A percentile compares a stretch with the other conserved stretches of the same genome.
Evolutionary conservation across 2,797 vertebrate species (phyloP).

Genomic region (Artibeus jamaicensis): DNA sequence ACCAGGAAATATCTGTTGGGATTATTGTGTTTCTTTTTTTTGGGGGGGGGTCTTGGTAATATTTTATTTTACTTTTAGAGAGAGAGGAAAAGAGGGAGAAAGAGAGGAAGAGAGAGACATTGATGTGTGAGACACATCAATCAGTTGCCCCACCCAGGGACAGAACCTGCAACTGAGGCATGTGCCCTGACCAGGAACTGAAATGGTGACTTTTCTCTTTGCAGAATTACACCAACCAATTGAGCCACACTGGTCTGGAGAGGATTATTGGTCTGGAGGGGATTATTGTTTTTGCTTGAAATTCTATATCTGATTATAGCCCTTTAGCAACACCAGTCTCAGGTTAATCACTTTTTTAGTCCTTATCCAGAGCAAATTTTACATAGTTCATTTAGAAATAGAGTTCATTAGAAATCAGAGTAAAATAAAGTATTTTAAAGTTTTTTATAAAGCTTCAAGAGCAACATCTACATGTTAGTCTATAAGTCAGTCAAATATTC

Average conservation of each 20-base stretch:
- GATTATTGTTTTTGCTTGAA: neutral
- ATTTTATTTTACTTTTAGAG: too few relatives aligned
- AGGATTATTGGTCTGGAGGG: neutral
- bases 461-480: neutral
- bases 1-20: neutral
- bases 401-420: neutral
- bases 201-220: too few relatives aligned
- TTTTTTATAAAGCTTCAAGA: neutral
- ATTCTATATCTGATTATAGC: neutral
- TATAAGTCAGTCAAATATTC: neutral
- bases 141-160: too few relatives aligned
- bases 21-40: neutral
- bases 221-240: too few relatives aligned
- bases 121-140: too few relatives aligned
- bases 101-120: too few relatives aligned
- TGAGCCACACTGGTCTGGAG: too few relatives aligned
- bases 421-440: neutral
- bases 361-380: neutral
- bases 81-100: too few relatives aligned
- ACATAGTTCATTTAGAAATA: neutral
- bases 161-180: too few relatives aligned
- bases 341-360: neutral
- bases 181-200: too few relatives aligned
- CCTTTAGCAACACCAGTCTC: neutral
- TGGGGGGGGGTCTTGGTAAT: too few relatives aligned